Evolutionary conservation across 1,140 invertebrate genomes (phyloP).

Genomic region (Prorops nasuta): DNA sequence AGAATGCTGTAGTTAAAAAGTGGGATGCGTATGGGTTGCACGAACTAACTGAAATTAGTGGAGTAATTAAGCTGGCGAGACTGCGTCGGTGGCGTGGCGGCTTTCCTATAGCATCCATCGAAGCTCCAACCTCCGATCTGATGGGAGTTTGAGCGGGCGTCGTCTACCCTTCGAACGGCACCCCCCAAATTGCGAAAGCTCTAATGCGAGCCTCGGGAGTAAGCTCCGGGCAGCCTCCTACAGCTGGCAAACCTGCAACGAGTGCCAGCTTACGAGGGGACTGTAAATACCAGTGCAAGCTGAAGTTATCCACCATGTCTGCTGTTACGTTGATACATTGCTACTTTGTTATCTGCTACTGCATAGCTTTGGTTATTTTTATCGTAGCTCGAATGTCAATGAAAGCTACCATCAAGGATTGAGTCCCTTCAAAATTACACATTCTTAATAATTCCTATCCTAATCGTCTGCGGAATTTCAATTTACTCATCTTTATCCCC

Average conservation of each 20-base stretch:
- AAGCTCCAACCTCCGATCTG: slow-evolving; percentile 17
- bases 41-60: slow-evolving; percentile 28
- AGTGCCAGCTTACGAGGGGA: slow-evolving; percentile 4
- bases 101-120: slow-evolving; percentile 3
- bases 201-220: slow-evolving; percentile 21
- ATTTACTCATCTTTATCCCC: no score
- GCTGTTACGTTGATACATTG: no score
- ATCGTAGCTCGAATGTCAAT: slow-evolving; percentile 15
- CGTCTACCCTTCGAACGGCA: slow-evolving; percentile 21
- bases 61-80: slow-evolving; percentile 32
- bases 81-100: not conserved
- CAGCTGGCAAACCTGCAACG: slow-evolving; percentile 12
- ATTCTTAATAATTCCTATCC: no score
- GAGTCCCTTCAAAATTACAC: no score
- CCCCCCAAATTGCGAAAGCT: slow-evolving; percentile 24
- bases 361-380: slow-evolving; percentile 26
- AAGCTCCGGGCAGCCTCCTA: slow-evolving; percentile 9
- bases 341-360: no score
- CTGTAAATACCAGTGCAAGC: slow-evolving; percentile 16
- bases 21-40: no score
- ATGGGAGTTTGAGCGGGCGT: slow-evolving; percentile 30
- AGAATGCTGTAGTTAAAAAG: no score
- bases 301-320: no score
- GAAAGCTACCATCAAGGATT: no score
- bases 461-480: no score